A percentile compares a stretch with the other conserved stretches of the same genome.
Evolutionary conservation across 2,113 vertebrate genomes (phyloP).

Genomic region (Siniperca chuatsi): DNA sequence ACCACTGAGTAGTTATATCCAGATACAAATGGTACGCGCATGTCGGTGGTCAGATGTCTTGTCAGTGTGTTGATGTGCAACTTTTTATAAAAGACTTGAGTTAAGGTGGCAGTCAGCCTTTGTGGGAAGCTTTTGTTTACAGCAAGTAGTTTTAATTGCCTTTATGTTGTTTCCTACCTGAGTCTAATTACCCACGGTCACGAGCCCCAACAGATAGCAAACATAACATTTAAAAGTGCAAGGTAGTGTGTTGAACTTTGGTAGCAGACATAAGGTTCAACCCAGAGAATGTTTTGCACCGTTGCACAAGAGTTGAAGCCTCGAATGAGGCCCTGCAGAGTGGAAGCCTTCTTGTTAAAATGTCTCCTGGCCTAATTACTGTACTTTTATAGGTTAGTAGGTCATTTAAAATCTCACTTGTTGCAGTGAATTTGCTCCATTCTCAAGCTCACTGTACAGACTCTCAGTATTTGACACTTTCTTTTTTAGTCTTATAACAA

Average conservation of each 20-base stretch:
- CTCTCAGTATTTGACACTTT: background rate
- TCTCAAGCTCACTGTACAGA: background rate
- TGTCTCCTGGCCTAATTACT: constrained; percentile 32
- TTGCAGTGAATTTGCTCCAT: background rate
- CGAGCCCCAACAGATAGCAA: too few species aligned
- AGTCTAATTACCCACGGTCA: background rate
- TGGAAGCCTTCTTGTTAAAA: constrained; percentile 14
- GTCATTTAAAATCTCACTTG: constrained; percentile 11
- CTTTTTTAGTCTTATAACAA: background rate
- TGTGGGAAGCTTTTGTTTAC: background rate
- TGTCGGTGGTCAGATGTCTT: background rate
- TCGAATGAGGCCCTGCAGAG: constrained; percentile 9
- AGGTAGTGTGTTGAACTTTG: background rate
- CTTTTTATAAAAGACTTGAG: background rate
- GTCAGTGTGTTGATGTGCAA: background rate
- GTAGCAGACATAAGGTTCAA: background rate
- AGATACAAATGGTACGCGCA: background rate
- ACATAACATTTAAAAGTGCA: background rate
- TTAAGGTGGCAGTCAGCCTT: background rate
- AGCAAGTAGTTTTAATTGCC: background rate
- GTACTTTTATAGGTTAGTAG: constrained; percentile 20
- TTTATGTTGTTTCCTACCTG: background rate
- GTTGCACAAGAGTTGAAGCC: background rate
- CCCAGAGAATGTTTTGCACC: background rate
- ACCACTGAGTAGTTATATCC: background rate